Conservation (phyloP, 2,797 vertebrate species). For the Denticeps clupeoides region DNA sequence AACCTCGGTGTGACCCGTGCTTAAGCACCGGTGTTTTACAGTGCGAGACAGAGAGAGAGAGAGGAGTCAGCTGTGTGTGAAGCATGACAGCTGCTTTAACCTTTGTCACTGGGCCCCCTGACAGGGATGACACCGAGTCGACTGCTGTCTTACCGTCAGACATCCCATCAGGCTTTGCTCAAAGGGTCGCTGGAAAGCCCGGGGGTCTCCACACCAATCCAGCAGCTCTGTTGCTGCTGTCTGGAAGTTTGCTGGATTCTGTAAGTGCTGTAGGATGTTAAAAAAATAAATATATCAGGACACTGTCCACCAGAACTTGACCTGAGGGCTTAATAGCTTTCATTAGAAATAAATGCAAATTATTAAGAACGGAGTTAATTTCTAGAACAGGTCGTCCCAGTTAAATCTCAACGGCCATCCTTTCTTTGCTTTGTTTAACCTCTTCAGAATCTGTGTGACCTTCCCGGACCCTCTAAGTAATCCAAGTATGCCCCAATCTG, state of each 20-base stretch:
- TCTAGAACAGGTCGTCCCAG: no score
- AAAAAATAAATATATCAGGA: slow-evolving; percentile 26
- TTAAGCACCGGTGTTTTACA: neutral
- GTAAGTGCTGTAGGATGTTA: slow-evolving; percentile 81
- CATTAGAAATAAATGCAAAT: no score
- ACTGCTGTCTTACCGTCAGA: slow-evolving; percentile 78
- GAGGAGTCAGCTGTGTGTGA: slow-evolving; percentile 6
- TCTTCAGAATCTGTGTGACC: slow-evolving; percentile 50
- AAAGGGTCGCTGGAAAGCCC: slow-evolving; percentile 96
- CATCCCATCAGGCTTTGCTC: slow-evolving; percentile 99
- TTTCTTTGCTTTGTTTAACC: slow-evolving; percentile 31
- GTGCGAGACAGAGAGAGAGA: neutral
- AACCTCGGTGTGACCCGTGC: slow-evolving; percentile 22
- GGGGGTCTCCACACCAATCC: slow-evolving; percentile 97
- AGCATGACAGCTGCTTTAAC: slow-evolving; percentile 43
- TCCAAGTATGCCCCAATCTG: slow-evolving; percentile 44
- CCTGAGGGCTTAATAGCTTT: neutral
- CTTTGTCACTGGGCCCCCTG: slow-evolving; percentile 39
- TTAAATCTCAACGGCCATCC: no score
- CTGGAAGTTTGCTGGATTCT: slow-evolving; percentile 98
- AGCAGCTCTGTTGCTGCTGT: slow-evolving; percentile 95
- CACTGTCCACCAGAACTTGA: no score
- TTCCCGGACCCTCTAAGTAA: slow-evolving; percentile 50
- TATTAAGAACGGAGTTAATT: no score
- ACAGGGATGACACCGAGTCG: slow-evolving; percentile 30